phyloP scores from a whole-genome alignment of 1,140 invertebrate genomes.

The Drosophila nigrodunni region DNA sequence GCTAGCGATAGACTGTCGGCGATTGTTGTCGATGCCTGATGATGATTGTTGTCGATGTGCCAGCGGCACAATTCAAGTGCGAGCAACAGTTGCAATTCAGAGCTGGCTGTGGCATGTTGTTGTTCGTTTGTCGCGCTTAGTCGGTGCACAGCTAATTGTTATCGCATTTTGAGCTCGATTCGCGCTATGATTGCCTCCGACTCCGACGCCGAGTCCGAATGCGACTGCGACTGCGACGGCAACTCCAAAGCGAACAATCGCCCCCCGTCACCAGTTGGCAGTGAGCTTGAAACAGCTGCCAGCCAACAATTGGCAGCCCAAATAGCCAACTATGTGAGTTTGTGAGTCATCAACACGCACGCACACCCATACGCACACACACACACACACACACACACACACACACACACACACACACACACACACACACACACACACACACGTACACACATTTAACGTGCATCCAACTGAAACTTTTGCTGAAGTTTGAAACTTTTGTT shows the following conservation, averaged over 20 bases:
- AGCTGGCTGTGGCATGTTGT: constrained; percentile 70
- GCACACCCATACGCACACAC: neutral
- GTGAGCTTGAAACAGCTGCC: constrained; percentile 42
- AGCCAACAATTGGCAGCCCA: constrained; percentile 65
- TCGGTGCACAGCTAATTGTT: constrained; percentile 51
- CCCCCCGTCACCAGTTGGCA: constrained; percentile 1
- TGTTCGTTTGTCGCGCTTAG: constrained; percentile 57
- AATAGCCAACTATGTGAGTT: constrained; percentile 77
- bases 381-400: neutral
- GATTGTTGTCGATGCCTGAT: constrained; percentile 15
- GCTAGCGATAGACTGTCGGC: neutral
- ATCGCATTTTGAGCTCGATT: constrained; percentile 44
- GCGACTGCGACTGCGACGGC: no score
- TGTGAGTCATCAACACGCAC: constrained; percentile 10
- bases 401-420: neutral
- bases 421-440: no score
- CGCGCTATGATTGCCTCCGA: constrained; percentile 49
- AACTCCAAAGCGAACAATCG: no score
- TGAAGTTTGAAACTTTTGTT: constrained; percentile 24
- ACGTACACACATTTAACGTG: constrained; percentile 3
- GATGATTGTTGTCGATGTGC: constrained; percentile 12
- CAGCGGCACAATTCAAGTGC: neutral
- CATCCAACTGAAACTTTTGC: constrained; percentile 35
- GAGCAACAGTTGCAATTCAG: constrained; percentile 66
- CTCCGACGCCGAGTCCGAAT: neutral